Base-by-base conservation (phyloP, 2,888 invertebrate genomes). In the Argynnis bischoffii region DNA sequence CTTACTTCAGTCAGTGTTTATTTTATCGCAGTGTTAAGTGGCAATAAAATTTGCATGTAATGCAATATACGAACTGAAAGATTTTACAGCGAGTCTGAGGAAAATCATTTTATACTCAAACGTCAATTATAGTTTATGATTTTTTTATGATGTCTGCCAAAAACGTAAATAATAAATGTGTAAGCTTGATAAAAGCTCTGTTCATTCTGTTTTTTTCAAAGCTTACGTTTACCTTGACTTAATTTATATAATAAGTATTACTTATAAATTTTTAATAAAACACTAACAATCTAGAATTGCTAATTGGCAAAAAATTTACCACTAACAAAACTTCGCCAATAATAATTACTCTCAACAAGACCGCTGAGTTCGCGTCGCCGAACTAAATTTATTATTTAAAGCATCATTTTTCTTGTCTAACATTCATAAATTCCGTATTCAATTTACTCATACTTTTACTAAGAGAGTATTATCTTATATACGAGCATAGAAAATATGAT, bases 141-240 rank as follows among this genome's bases (percentile, higher is more conserved):
- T 55, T 65, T 70, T 70, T 70, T 68, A 70, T 55, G 53, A 57
- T 61, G 68, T 70, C 70, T 70, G 63, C 57, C 15, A 6, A 13
- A 13, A 41, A 41, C 35, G 26, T 57, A 35, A 35, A 31, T 60
- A 31, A 4, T n/a, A n/a, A 47, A 60, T 16, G 31, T 50, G 35
- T 50, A 50, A 16, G 26, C 14, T 60, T 3, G 4, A 50, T n/a
- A 16, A 26, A 26, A n/a, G 26, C 13, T 50, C 4, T 15, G 16
- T 6, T n/a, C 6, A 6, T 50, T 50, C 1, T 50, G 16, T 50
- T n/a, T n/a, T 15, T 15, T 50, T 14, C 6, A 50, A 50, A 50
- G 50, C 35, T 35, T 1, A 35, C 8, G 8, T 35, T 35, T 35
- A 35, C 35, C 35, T 41, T 41, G 35, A 41, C 35, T 41, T 35